Evolutionary conservation across 1,140 invertebrate genomes (phyloP).

Genomic region (Aphaenogaster rudis): DNA sequence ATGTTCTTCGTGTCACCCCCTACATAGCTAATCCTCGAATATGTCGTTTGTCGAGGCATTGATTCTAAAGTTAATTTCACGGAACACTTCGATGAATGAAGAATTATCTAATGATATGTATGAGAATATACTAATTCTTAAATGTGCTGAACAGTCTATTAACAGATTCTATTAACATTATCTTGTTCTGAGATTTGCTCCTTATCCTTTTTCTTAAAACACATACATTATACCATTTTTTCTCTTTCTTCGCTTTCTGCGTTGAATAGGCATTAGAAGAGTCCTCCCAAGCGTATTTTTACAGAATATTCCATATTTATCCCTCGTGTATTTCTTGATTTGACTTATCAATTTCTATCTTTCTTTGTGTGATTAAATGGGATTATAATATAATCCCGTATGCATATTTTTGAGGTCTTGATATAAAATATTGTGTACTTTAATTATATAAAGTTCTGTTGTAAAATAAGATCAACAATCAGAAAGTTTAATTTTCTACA

Average conservation of each 20-base stretch:
- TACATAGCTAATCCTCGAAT: slow-evolving; percentile 14
- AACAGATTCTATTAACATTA: slow-evolving; percentile 38
- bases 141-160: slow-evolving; percentile 42
- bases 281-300: background rate
- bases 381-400: background rate
- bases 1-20: background rate
- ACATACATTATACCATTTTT: background rate
- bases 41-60: slow-evolving; percentile 71
- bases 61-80: slow-evolving; percentile 73
- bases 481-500: too few relatives aligned
- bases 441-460: background rate
- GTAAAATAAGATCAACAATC: background rate
- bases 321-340: background rate
- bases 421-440: slow-evolving; percentile 15
- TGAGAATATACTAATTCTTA: slow-evolving; percentile 64
- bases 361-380: background rate
- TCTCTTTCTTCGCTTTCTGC: background rate
- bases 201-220: background rate
- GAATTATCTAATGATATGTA: slow-evolving; percentile 76
- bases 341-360: background rate
- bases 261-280: background rate
- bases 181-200: slow-evolving; percentile 12
- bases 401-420: background rate
- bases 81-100: slow-evolving; percentile 59
- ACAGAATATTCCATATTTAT: background rate